Conservation (phyloP, 2,113 vertebrate species). For the Ovis canadensis region DNA sequence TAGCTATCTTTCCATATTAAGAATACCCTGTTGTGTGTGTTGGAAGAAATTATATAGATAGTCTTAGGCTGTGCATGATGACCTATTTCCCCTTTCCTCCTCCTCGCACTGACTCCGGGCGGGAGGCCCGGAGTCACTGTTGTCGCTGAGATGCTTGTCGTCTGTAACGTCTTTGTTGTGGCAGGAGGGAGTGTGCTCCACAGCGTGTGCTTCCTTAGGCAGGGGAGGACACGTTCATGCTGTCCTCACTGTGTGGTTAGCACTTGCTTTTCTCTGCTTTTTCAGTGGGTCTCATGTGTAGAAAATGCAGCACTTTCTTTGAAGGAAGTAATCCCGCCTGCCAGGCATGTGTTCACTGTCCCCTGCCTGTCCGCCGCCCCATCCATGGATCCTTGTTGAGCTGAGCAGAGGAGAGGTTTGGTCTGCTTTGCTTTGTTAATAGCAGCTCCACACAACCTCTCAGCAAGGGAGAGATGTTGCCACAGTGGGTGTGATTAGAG, state of each 20-base stretch:
- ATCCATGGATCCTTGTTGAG: background rate
- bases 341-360: background rate
- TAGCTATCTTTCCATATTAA: background rate
- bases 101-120: background rate
- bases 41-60: background rate
- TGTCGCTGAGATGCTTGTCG: background rate
- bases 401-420: background rate
- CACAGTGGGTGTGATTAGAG: background rate
- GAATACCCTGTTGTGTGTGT: background rate
- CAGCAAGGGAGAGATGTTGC: background rate
- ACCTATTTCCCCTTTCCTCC: background rate
- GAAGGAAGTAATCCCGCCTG: background rate
- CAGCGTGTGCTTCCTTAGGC: background rate
- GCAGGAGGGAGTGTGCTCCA: background rate
- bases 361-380: background rate
- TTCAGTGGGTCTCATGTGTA: background rate
- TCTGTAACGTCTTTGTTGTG: background rate
- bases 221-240: background rate
- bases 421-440: background rate
- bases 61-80: background rate
- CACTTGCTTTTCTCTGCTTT: background rate
- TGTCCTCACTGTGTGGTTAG: background rate
- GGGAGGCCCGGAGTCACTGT: background rate
- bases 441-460: background rate
- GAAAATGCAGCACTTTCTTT: background rate